Conservation (phyloP, 2,797 vertebrate genomes). For the Micrastur ruficollis region DNA sequence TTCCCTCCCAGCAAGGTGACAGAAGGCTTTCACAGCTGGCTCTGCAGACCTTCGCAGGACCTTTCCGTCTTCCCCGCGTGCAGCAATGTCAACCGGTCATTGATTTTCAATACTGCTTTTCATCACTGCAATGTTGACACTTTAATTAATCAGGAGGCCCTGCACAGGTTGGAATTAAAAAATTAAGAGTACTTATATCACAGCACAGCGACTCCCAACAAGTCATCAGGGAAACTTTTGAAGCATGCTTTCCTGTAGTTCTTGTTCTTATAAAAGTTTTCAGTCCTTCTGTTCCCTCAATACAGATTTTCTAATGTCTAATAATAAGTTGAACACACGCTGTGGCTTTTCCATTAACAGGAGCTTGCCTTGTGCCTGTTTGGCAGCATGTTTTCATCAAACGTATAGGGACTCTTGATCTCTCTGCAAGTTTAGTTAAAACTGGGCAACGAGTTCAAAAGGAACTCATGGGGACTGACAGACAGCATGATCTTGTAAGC, state of each 20-base stretch:
- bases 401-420: background rate
- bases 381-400: background rate
- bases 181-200: background rate
- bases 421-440: background rate
- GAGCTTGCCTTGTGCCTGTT: background rate
- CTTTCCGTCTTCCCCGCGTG: background rate
- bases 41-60: background rate
- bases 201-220: background rate
- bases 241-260: background rate
- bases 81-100: background rate
- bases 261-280: background rate
- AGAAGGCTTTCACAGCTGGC: background rate
- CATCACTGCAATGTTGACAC: background rate
- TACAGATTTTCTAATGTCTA: background rate
- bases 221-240: background rate
- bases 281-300: background rate
- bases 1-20: background rate
- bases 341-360: background rate
- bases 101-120: background rate
- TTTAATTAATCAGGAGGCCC: slow-evolving; percentile 18
- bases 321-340: background rate
- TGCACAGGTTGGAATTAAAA: background rate
- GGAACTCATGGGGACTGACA: background rate
- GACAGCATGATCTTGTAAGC: background rate
- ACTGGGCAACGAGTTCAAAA: background rate